Evolutionary conservation across 2,797 vertebrate species (phyloP).

Genomic region (Cuniculus paca): DNA sequence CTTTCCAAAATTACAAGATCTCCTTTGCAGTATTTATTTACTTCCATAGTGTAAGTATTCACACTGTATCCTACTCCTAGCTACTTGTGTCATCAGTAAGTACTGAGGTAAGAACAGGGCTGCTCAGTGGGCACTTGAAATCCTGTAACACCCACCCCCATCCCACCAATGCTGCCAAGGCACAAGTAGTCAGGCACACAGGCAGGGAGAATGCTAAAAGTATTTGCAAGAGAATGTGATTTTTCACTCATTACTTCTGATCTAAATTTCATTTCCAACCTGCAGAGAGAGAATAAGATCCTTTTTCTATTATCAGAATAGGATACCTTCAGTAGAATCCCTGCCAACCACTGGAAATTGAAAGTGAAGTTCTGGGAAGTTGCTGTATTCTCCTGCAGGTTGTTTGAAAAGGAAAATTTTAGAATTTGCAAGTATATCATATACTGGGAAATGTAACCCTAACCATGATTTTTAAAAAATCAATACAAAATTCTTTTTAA

Average conservation of each 20-base stretch:
- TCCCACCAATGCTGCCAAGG: not conserved
- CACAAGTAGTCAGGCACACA: not conserved
- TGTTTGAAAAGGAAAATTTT: not conserved
- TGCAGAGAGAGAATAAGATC: not conserved
- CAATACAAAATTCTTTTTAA: not conserved
- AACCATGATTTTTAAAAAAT: not conserved
- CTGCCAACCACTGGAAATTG: not conserved
- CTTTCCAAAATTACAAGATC: not conserved
- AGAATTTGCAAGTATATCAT: not conserved
- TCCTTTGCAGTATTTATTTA: not conserved
- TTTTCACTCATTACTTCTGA: not conserved
- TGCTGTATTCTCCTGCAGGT: not conserved
- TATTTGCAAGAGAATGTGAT: not conserved
- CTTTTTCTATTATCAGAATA: not conserved
- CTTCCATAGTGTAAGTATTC: not conserved
- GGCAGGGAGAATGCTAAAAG: not conserved
- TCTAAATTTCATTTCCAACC: not conserved
- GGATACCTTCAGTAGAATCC: not conserved
- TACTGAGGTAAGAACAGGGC: not conserved
- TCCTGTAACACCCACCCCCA: fast-evolving
- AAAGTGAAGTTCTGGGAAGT: not conserved
- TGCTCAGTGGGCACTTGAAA: not conserved
- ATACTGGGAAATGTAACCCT: not conserved
- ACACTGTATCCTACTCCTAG: not conserved
- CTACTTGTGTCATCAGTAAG: not conserved